Percentiles rank a stretch among this genome's conserved stretches.
These are phyloP conservation scores for Globodera ellingtonae DNA, from an alignment of 1,140 invertebrate genomes.

Conservation along the genomic window DNA sequence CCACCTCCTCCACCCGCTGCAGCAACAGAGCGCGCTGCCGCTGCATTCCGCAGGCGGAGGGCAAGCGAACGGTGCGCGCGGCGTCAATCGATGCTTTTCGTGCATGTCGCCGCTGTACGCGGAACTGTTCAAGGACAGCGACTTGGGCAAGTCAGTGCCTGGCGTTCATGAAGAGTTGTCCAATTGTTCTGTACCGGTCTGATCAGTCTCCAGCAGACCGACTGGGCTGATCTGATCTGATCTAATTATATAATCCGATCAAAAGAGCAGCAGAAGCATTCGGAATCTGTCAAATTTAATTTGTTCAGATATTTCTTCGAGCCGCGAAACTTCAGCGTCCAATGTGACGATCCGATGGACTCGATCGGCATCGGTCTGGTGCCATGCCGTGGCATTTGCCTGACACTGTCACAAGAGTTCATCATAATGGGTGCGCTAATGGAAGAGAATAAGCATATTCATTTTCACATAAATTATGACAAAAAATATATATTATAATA, in stretches of 20 bases:
- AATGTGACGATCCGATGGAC: constrained; percentile 51
- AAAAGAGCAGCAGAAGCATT: neutral
- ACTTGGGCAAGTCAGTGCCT: constrained; percentile 44
- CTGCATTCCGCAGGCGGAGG: constrained; percentile 9
- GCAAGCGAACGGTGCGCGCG: constrained; percentile 8
- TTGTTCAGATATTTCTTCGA: constrained; percentile 48
- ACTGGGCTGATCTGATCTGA: no score
- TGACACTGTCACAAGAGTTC: constrained; percentile 53
- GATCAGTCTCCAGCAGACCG: neutral
- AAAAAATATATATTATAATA: no score
- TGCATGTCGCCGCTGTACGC: constrained; percentile 52
- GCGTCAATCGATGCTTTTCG: constrained; percentile 49
- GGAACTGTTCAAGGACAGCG: constrained; percentile 42
- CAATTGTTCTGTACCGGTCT: neutral
- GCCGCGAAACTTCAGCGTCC: constrained; percentile 44
- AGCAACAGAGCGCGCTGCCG: constrained; percentile 25
- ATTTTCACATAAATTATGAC: no score
- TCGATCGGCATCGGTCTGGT: constrained; percentile 35
- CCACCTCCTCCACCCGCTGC: neutral
- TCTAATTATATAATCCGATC: no score
- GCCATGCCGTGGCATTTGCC: constrained; percentile 49
- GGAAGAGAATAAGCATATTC: neutral
- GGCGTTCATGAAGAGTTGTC: neutral
- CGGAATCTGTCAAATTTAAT: neutral
- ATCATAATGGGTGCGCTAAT: constrained; percentile 45